Conservation (phyloP, 2,888 invertebrate genomes). For the Pardosa pseudoannulata region DNA sequence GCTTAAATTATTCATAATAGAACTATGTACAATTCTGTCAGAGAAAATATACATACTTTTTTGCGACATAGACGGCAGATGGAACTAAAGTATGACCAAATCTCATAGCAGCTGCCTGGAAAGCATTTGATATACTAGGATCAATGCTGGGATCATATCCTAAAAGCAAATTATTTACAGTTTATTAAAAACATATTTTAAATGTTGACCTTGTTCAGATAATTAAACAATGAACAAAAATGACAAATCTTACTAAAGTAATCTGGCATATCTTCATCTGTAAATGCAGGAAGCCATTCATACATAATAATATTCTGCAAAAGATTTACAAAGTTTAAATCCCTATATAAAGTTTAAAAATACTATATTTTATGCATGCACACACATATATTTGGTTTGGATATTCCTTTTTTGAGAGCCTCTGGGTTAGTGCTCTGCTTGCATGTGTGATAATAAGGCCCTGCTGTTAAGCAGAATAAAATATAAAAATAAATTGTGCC, state of each 20-base stretch:
- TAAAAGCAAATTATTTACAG: conserved; percentile 54
- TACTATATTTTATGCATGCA: too few species aligned
- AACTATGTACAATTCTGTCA: too few species aligned
- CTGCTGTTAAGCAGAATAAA: too few species aligned
- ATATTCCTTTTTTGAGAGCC: too few species aligned
- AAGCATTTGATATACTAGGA: conserved; percentile 82
- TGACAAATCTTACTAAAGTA: conserved; percentile 26
- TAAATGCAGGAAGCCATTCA: conserved; percentile 58
- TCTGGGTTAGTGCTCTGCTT: too few species aligned
- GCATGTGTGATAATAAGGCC: too few species aligned
- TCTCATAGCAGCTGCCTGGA: conserved; percentile 82
- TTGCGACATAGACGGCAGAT: conserved; percentile 80
- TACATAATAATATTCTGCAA: conserved; percentile 54
- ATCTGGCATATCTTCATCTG: conserved; percentile 33
- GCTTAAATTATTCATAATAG: too few species aligned
- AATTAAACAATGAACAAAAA: neutral
- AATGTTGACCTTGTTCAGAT: too few species aligned
- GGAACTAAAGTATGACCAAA: conserved; percentile 82
- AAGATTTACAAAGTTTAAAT: neutral
- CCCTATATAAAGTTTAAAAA: neutral
- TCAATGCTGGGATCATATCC: conserved; percentile 80
- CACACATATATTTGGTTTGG: too few species aligned
- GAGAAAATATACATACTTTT: conserved; percentile 21
- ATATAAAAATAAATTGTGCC: too few species aligned
- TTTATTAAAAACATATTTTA: too few species aligned